These are phyloP conservation scores for Elaphurus davidianus DNA, from an alignment of 2,113 vertebrate genomes.

Conservation along the genomic window DNA sequence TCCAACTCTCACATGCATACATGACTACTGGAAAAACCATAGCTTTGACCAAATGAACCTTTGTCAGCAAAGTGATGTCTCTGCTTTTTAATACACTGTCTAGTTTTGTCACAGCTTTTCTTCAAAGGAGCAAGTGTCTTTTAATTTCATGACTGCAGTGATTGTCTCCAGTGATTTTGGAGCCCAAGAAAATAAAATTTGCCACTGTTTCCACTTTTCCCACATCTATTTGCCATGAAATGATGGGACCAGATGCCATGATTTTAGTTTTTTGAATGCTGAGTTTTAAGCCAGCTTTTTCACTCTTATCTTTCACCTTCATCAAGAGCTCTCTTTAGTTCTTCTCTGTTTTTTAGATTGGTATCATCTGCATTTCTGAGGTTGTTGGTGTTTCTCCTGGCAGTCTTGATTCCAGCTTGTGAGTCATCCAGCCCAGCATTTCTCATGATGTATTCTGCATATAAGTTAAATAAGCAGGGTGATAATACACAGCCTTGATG, in stretches of 20 bases:
- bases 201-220: neutral
- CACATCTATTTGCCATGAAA: neutral
- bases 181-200: neutral
- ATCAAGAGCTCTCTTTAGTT: neutral
- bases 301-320: neutral
- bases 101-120: neutral
- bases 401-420: neutral
- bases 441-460: neutral
- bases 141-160: neutral
- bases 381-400: neutral
- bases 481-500: neutral
- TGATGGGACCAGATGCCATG: neutral
- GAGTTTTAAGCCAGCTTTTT: neutral
- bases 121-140: neutral
- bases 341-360: neutral
- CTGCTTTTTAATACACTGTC: neutral
- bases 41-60: neutral
- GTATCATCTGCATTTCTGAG: neutral
- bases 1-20: neutral
- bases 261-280: neutral
- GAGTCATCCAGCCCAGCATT: neutral
- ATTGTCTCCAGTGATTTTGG: neutral
- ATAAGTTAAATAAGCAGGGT: neutral
- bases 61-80: neutral
- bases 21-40: neutral